Percentiles rank a stretch among this genome's conserved stretches.
phyloP scores from a whole-genome alignment of 1,140 invertebrate genomes.

The Leptinotarsa undecemlineata region DNA sequence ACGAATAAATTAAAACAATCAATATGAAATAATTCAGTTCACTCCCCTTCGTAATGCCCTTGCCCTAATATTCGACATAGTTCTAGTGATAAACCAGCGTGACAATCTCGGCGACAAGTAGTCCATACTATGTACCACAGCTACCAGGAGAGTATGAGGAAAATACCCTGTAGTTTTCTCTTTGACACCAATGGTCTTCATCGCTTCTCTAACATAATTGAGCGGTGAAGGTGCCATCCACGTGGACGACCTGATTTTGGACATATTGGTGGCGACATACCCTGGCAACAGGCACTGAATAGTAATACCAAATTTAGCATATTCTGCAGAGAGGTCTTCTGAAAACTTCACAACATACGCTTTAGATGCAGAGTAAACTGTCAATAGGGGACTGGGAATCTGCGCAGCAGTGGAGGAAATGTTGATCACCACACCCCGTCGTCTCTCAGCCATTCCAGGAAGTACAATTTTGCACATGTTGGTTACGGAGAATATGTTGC shows the following conservation, averaged over 20 bases:
- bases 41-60: slow-evolving; percentile 55
- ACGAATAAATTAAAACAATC: neutral
- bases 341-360: slow-evolving; percentile 87
- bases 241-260: slow-evolving; percentile 78
- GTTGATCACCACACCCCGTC: slow-evolving; percentile 89
- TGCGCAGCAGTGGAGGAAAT: slow-evolving; percentile 83
- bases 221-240: slow-evolving; percentile 79
- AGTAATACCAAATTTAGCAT: slow-evolving; percentile 74
- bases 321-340: slow-evolving; percentile 78
- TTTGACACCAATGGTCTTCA: slow-evolving; percentile 77
- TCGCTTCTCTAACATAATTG: slow-evolving; percentile 75
- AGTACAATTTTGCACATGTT: slow-evolving; percentile 84
- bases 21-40: slow-evolving; percentile 20
- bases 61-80: slow-evolving; percentile 64
- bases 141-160: slow-evolving; percentile 71
- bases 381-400: slow-evolving; percentile 80
- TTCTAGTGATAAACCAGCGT: slow-evolving; percentile 63
- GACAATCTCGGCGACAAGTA: slow-evolving; percentile 60
- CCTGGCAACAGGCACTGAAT: slow-evolving; percentile 86
- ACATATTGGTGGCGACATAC: slow-evolving; percentile 93
- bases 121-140: slow-evolving; percentile 58
- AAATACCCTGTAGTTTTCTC: slow-evolving; percentile 77
- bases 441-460: slow-evolving; percentile 84
- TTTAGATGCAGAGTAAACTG: slow-evolving; percentile 89
- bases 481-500: slow-evolving; percentile 75